These are phyloP conservation scores for Lipophrys pholis DNA, from an alignment of 2,113 vertebrate species.

Conservation along the genomic window DNA sequence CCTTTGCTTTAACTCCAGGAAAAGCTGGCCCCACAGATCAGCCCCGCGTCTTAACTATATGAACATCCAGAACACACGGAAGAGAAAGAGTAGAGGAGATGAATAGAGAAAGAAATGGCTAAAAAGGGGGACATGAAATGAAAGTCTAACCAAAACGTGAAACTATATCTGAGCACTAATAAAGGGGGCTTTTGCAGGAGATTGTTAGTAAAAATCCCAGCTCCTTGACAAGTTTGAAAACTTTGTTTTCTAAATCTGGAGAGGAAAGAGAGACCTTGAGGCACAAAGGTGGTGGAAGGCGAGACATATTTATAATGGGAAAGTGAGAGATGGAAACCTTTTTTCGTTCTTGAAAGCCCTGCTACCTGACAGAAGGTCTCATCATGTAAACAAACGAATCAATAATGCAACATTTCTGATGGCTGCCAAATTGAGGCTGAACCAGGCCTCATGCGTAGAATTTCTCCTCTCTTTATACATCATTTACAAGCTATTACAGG, in stretches of 20 bases:
- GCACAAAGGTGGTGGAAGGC: conserved; percentile 7
- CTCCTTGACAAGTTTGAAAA: conserved; percentile 63
- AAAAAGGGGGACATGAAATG: conserved; percentile 21
- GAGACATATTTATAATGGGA: conserved; percentile 11
- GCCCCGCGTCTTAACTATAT: conserved; percentile 39
- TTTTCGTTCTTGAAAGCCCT: conserved; percentile 40
- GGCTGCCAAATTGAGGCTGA: conserved; percentile 44
- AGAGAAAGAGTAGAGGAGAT: conserved; percentile 11
- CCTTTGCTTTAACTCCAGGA: conserved; percentile 3
- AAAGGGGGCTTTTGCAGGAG: conserved; percentile 13
- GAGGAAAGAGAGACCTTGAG: conserved; percentile 22
- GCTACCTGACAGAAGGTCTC: conserved; percentile 63
- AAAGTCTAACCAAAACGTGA: not conserved
- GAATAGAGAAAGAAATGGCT: conserved; percentile 24
- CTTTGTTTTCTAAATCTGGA: conserved; percentile 49
- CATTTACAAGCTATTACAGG: conserved; percentile 35
- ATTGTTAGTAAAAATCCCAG: conserved; percentile 52
- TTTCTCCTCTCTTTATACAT: conserved; percentile 46
- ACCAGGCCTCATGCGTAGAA: conserved; percentile 32
- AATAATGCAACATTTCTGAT: conserved; percentile 74
- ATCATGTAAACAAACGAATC: conserved; percentile 73
- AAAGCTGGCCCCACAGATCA: conserved; percentile 54
- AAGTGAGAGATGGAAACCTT: conserved; percentile 28
- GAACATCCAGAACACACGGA: conserved; percentile 51
- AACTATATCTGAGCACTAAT: not conserved